Evolutionary conservation across 1,140 invertebrate species (phyloP), one percentile per base, ranked within the genome.

Genomic region (Stegodyphus dumicola): DNA sequence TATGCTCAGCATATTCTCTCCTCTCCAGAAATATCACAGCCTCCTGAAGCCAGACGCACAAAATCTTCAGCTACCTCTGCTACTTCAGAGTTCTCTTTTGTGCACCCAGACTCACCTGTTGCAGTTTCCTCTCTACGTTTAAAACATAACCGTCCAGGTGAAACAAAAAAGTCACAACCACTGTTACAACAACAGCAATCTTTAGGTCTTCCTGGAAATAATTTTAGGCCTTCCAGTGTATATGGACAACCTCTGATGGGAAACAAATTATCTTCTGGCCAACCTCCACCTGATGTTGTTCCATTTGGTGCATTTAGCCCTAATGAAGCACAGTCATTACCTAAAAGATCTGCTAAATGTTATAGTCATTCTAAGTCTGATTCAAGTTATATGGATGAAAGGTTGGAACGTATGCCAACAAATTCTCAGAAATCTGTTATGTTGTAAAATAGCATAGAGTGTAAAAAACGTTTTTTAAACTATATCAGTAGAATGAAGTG

Each of bases 1-100:
- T 88, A 88, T 60, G 88, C 88, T 9, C 87, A 88, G 51, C 87
- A 87, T 33, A 87, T 88, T 51, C 49, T 88, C 5, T 88, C 88
- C 51, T 83, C 79, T 49, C 85, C 87, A 7, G 81, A 87, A 17
- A 80, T 86, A 33, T 71, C 83, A 18, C 84, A 87, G 6, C 77
- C 51, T n/a, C 75, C 73, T n/a, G 73, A 77, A 7, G 15, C 65
- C 15, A 64, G 66, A 60, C 76, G 79, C 56, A 75, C 73, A 66
- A 74, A 67, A 18, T 77, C 77, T 69, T 79, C 79, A n/a, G 81
- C 86, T n/a, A 87, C 87, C 69, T 73, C 85, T 6, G 88, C 86
- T 9, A 87, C 87, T 54, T 87, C 87, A 11, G 88, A 88, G 67
- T 88, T 88, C 74, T 87, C 80, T 13, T 88, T 88, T 70, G 87